Evolutionary conservation across 2,797 vertebrate species (phyloP).

Genomic region (Tapirus indicus): DNA sequence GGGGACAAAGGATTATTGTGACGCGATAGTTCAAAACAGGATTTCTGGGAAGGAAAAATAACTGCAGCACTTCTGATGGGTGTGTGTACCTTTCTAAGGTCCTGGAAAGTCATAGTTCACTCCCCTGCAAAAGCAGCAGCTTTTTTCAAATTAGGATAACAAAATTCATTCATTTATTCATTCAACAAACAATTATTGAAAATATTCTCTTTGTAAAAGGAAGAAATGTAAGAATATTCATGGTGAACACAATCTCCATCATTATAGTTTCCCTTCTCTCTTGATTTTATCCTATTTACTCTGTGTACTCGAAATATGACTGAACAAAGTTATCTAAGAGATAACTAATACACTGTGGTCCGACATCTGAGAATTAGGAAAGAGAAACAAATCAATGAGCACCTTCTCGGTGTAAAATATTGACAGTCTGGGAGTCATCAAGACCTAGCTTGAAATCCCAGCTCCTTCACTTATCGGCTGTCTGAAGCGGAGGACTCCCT

Average conservation of each 20-base stretch:
- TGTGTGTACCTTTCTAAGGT: background rate
- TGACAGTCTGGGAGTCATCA: background rate
- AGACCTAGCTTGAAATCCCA: conserved; percentile 3
- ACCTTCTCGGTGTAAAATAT: background rate
- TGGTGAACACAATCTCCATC: background rate
- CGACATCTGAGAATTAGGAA: conserved; percentile 36
- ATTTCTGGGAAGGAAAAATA: conserved; percentile 62
- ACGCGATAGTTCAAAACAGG: conserved; percentile 64
- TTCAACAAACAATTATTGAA: background rate
- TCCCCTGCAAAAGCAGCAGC: background rate
- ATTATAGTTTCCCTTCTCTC: conserved; percentile 25
- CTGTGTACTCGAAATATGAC: conserved; percentile 5
- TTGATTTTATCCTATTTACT: conserved; percentile 56
- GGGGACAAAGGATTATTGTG: conserved; percentile 17
- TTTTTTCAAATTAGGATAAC: conserved; percentile 68
- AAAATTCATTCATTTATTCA: conserved; percentile 62
- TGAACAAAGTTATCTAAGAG: conserved; percentile 45
- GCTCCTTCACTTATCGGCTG: background rate
- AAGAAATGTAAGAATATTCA: background rate
- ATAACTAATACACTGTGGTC: conserved; percentile 43
- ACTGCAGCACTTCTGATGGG: conserved; percentile 35
- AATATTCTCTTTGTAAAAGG: conserved; percentile 24
- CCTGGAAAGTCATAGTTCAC: background rate
- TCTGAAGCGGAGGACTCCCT: background rate
- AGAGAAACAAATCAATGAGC: conserved; percentile 32